Base-by-base conservation (phyloP, 2,888 invertebrate genomes). In the Scotopteryx bipunctaria region DNA sequence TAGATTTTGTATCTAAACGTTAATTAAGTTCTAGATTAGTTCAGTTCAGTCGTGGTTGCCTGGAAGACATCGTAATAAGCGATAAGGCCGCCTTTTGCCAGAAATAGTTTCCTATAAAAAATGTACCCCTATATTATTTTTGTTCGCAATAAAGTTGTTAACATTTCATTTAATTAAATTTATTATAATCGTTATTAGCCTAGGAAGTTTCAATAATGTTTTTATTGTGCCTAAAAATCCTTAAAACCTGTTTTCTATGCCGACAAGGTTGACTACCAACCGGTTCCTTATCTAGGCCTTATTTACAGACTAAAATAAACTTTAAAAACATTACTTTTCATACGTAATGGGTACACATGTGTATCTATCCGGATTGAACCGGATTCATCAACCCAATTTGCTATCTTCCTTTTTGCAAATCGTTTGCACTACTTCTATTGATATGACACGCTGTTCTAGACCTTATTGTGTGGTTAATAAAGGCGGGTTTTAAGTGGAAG, bases 371-470 rank as follows among this genome's bases (percentile, higher is more conserved):
- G 60, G 85, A 73, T 66, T 40, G 37, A 78, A 64, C 83, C 61
- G 67, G 80, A 70, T 73, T 46, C 38, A 67, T 59, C 80, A 84
- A 85, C 86, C 86, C 75, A 85, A 71, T 76, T 85, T 73, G 73
- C 71, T 84, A 86, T 85, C 83, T 73, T 78, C 76, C 74, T 83
- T 84, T 83, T 83, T 78, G 85, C 83, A 80, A 82, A 83, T 78
- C 74, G 76, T 65, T 69, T 64, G 54, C 64, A 66, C 65, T 71
- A 74, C 38, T 71, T 59, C 9, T 11, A 27, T 8, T 3, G 5
- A 27, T 11, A 27, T 11, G 2, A 4, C 11, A 27, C 4, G 4
- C 9, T 2, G 11, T 9, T 27, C 11, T 27, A 3, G 9, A 27
- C 9, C 9, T 3, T 27, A 27, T 27, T 27, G 27, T 27, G 3